Evolutionary conservation across 2,888 invertebrate species (phyloP).

Genomic region (Drosophila meridiana): DNA sequence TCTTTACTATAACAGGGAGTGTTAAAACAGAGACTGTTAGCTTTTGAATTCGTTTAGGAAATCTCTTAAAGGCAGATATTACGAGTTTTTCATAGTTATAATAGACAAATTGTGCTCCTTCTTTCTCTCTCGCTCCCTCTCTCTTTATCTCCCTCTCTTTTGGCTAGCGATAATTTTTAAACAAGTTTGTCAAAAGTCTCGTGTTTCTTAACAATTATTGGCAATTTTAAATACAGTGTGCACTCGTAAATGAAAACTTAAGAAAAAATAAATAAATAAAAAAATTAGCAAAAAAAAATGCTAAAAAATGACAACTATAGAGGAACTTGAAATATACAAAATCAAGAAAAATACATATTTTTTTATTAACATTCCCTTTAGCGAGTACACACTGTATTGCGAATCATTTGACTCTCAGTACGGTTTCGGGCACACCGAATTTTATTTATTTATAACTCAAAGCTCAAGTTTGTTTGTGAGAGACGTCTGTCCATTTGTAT

Average conservation of each 20-base stretch:
- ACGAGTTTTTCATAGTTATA: neutral
- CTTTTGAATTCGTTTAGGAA: neutral
- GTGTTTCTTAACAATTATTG: neutral
- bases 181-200: slow-evolving; percentile 3
- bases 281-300: neutral
- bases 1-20: neutral
- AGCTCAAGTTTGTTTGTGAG: slow-evolving; percentile 5
- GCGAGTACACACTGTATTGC: slow-evolving; percentile 2
- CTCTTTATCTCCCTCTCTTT: neutral
- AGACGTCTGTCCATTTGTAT: slow-evolving; percentile 5
- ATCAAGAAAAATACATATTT: neutral
- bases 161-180: slow-evolving; percentile 10
- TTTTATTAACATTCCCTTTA: neutral
- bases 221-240: neutral
- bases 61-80: neutral
- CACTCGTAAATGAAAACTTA: neutral
- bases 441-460: slow-evolving; percentile 17
- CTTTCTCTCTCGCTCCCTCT: neutral
- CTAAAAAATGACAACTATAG: neutral
- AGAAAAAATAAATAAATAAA: no score
- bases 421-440: slow-evolving; percentile 30
- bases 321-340: neutral
- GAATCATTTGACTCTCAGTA: neutral
- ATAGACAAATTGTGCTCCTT: neutral
- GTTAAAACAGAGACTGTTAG: neutral